phyloP scores from a whole-genome alignment of 2,113 vertebrate genomes.

The Ifrita kowaldi region DNA sequence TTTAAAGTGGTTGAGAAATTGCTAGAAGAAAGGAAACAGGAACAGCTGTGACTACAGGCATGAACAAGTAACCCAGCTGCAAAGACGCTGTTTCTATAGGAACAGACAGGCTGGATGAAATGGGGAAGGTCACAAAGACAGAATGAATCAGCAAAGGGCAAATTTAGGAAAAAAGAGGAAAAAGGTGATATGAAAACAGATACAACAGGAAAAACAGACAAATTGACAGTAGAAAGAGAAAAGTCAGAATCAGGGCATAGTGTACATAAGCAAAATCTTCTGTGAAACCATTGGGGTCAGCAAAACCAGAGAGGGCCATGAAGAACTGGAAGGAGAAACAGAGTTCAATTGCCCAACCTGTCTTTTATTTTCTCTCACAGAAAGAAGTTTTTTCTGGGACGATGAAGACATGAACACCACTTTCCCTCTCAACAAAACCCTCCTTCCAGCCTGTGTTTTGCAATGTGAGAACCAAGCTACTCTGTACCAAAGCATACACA shows the following conservation, averaged over 20 bases:
- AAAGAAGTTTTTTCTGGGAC: background rate
- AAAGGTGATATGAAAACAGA: background rate
- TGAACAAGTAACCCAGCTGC: background rate
- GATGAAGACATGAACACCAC: background rate
- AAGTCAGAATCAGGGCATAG: background rate
- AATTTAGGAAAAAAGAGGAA: background rate
- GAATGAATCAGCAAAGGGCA: conserved; percentile 31
- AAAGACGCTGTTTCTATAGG: conserved; percentile 45
- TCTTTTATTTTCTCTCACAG: background rate
- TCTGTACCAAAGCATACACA: background rate
- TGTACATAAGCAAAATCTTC: background rate
- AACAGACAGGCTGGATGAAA: conserved; percentile 40
- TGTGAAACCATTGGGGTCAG: background rate
- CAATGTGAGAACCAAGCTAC: background rate
- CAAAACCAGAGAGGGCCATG: background rate
- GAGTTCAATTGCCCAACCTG: background rate
- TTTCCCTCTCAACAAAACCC: background rate
- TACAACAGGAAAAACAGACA: background rate
- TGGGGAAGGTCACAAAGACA: conserved; percentile 17
- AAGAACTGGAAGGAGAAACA: background rate
- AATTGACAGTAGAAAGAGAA: background rate
- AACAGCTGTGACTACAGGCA: conserved; percentile 6
- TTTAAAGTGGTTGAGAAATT: background rate
- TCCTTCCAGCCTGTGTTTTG: background rate
- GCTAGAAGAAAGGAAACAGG: background rate